phyloP scores from a whole-genome alignment of 2,888 invertebrate genomes.

The Drosophila suboccidentalis region DNA sequence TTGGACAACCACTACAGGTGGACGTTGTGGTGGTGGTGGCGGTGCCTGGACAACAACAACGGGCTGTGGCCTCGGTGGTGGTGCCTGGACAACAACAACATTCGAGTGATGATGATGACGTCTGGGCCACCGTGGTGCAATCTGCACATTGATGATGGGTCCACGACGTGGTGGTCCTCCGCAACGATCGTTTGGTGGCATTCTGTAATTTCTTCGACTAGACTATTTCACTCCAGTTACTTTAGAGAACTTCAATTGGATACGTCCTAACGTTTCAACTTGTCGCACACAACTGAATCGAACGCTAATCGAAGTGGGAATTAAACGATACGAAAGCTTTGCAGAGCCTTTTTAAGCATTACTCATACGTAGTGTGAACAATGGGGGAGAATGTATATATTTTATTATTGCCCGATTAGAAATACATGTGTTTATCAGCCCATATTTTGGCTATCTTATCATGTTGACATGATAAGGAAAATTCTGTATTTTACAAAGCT shows the following conservation, averaged over 20 bases:
- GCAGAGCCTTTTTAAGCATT: slow-evolving; percentile 39
- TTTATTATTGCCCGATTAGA: slow-evolving; percentile 15
- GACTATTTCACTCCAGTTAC: neutral
- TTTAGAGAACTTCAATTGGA: neutral
- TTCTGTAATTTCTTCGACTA: slow-evolving; percentile 12
- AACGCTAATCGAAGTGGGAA: slow-evolving; percentile 14
- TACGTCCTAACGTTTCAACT: slow-evolving; percentile 52
- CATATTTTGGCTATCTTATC: slow-evolving; percentile 10
- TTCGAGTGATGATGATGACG: slow-evolving; percentile 69
- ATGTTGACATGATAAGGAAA: neutral
- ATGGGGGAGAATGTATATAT: slow-evolving; percentile 6
- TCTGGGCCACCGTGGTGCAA: slow-evolving; percentile 74
- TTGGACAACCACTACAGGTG: slow-evolving; percentile 51
- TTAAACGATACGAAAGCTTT: slow-evolving; percentile 32
- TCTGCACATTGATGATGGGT: slow-evolving; percentile 76
- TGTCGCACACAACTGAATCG: slow-evolving; percentile 36
- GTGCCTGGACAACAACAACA: slow-evolving; percentile 68
- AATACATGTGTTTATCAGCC: neutral
- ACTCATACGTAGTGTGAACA: slow-evolving; percentile 54
- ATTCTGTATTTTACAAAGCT: neutral
- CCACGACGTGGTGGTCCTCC: slow-evolving; percentile 74
- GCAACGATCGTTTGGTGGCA: slow-evolving; percentile 70
- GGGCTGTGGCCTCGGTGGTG: slow-evolving; percentile 52
- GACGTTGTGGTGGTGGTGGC: slow-evolving; percentile 59
- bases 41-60: slow-evolving; percentile 65